phyloP scores from a whole-genome alignment of 1,140 invertebrate genomes.

The Calosoma granatense region DNA sequence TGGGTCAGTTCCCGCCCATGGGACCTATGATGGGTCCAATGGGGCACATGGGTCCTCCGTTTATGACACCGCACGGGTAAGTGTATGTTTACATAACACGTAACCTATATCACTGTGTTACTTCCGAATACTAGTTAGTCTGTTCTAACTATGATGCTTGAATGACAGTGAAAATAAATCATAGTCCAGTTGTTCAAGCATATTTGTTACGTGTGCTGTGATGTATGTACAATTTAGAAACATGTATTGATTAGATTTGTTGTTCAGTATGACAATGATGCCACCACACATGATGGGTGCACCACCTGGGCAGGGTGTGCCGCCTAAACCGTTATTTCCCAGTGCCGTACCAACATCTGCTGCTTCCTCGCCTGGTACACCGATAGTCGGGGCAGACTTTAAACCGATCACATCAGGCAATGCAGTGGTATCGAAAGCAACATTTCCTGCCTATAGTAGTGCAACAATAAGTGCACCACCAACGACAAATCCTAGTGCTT shows the following conservation, averaged over 20 bases:
- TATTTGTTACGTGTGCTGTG: too few relatives aligned
- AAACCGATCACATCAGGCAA: slow-evolving; percentile 47
- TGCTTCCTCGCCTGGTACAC: slow-evolving; percentile 42
- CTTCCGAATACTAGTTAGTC: too few relatives aligned
- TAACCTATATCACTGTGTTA: too few relatives aligned
- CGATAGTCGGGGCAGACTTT: slow-evolving; percentile 50
- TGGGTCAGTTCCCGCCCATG: slow-evolving; percentile 42
- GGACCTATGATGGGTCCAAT: slow-evolving; percentile 62
- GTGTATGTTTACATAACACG: slow-evolving; percentile 14
- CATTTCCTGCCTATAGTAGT: slow-evolving; percentile 68
- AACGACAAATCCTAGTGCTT: slow-evolving; percentile 39
- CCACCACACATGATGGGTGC: slow-evolving; percentile 44
- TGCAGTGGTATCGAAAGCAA: slow-evolving; percentile 51
- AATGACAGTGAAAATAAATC: too few relatives aligned
- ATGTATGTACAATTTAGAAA: too few relatives aligned
- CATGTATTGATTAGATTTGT: too few relatives aligned
- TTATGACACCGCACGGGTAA: slow-evolving; percentile 60
- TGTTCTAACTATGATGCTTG: too few relatives aligned
- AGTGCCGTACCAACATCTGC: slow-evolving; percentile 54
- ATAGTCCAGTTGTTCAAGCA: too few relatives aligned
- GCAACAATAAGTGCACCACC: slow-evolving; percentile 60
- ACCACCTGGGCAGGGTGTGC: slow-evolving; percentile 47
- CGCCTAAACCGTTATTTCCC: slow-evolving; percentile 63
- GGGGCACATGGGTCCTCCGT: slow-evolving; percentile 53
- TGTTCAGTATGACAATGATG: slow-evolving; percentile 47